phyloP scores from a whole-genome alignment of 2,113 vertebrate species.

The Maccullochella peelii region DNA sequence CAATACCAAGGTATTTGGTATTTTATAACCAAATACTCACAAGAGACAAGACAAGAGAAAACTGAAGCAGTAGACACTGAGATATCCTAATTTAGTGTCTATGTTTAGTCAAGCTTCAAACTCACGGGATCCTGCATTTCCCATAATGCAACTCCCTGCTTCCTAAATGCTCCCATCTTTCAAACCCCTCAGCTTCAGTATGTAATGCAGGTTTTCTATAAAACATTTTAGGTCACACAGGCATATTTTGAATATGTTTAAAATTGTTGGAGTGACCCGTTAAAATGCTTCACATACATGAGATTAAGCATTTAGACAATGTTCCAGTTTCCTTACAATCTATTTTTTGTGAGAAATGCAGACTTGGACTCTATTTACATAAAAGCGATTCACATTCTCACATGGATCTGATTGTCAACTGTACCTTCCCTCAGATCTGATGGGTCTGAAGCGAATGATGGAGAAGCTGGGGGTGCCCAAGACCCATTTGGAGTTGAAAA shows the following conservation, averaged over 20 bases:
- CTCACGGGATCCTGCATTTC: not conserved
- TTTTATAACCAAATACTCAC: constrained; percentile 4
- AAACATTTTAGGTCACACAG: too few species aligned
- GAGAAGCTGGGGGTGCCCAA: constrained; percentile 96
- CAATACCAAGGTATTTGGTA: too few species aligned
- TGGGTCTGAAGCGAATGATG: constrained; percentile 99
- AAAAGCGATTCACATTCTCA: not conserved
- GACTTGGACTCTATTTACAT: not conserved
- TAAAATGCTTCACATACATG: not conserved
- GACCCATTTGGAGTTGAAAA: constrained; percentile 97
- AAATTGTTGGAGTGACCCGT: not conserved
- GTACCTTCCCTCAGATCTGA: constrained; percentile 86
- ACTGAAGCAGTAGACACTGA: too few species aligned
- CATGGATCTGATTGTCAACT: constrained; percentile 3
- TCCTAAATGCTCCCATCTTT: not conserved
- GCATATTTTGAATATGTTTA: not conserved
- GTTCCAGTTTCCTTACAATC: not conserved
- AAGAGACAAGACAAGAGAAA: too few species aligned
- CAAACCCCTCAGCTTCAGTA: not conserved
- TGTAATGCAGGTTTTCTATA: not conserved
- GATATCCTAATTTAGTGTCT: too few species aligned
- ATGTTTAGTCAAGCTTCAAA: not conserved
- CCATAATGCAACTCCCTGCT: not conserved
- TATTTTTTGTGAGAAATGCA: not conserved
- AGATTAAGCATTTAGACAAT: not conserved